Evolutionary conservation across 1,140 invertebrate species (phyloP), one percentile per base, ranked within the genome.

Genomic region (Piezodorus guildinii): DNA sequence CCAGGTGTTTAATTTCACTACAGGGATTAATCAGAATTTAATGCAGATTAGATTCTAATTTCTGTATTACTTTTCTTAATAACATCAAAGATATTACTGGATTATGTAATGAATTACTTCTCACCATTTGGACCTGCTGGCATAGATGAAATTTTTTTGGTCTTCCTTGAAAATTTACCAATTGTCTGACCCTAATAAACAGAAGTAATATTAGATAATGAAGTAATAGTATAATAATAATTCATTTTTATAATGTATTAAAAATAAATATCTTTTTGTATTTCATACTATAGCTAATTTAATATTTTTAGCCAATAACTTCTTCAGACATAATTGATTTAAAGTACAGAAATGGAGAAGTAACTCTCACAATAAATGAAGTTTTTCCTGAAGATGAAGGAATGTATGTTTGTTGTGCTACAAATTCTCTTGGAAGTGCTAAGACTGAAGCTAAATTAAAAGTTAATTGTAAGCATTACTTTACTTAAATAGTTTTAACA

Each of bases 311-410:
- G 77, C 70, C 77, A 14, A 75, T 92, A 39, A 82, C 80, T 60
- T 91, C 88, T 2, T 88, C 85, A 0, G 86, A 94, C 76, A 85
- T 94, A 30, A 81, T 95, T 66, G 90, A 94, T 73, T 78, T 96
- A 19, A 94, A 93, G 76, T 95, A 95, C 73, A 90, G 90, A 73
- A 89, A 87, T 71, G 87, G 91, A 27, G 79, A 90, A 49, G 91
- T 91, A 0, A 87, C 85, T 43, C 76, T 96, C 19, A 84, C 84
- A 19, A 95, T 96, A 67, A 87, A 86, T 66, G 92, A 96, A 79
- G 84, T 94, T 62, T 95, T 92, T 79, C 92, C 91, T 1, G 92
- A 95, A 77, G 93, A 96, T 75, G 92, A 92, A 73, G 93, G 91
- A 30, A 81, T 85, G 63, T 96, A 93, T 72, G 79, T 82, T 8